Evolutionary conservation across 1,140 invertebrate species (phyloP), one percentile per base, ranked within the genome.

Genomic region (Drosophila tsacasi): DNA sequence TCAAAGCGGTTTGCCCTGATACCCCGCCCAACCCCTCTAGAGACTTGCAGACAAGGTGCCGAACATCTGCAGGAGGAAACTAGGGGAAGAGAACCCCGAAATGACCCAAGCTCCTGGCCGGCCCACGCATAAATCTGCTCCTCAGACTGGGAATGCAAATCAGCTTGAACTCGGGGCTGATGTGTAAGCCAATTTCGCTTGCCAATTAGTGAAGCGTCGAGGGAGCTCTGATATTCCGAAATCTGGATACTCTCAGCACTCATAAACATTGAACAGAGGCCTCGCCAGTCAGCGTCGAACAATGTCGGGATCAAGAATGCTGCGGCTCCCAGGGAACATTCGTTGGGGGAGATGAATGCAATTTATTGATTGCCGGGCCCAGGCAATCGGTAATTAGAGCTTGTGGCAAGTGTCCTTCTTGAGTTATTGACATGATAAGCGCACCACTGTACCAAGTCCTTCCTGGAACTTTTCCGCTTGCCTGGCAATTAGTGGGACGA

Each of bases 181-280:
- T 74, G 39, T 74, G 57, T 63, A 55, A 63, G 30, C 69, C 67
- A 73, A 73, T 61, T 73, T 73, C 19, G 69, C 50, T 52, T 39
- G 54, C 67, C 54, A 73, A 73, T 73, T 73, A 73, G 69, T 52
- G 54, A 17, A 23, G 65, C 35, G 21, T 27, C 35, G 5, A 2
- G 6, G 27, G 17, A 12, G 25, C 7, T 10, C 21, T 37, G 32
- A 23, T 37, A 37, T 37, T 35, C 25, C 19, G 17, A 42, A n/a
- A 37, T 37, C 35, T 46, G 32, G 32, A 37, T 37, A 35, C 21
- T 50, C 23, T 30, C 25, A 46, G 40, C 27, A 40, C 44, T 72
- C 67, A 73, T 73, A 73, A 73, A 73, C 69, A 73, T 61, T 61
- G 46, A 73, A 52, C 69, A 73, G 61, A 72, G 58, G 69, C 69